Conservation (phyloP, 2,888 invertebrate species). For the Morpho achilles region DNA sequence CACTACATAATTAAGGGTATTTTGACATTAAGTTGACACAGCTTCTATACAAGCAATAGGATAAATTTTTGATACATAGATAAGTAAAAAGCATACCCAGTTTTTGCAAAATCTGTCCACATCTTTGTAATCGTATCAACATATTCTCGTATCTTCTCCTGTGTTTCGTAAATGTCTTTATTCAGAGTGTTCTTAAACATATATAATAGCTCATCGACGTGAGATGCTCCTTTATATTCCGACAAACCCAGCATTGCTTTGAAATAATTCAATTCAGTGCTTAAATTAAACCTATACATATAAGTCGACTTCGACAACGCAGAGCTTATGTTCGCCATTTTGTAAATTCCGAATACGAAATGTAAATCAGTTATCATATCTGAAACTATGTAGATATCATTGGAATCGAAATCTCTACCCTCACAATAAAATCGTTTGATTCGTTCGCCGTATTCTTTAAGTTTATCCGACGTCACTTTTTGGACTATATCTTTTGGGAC, state of each 20-base stretch:
- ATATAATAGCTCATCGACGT: slow-evolving; percentile 61
- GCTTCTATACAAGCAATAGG: too few species aligned
- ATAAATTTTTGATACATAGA: too few species aligned
- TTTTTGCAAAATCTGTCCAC: slow-evolving; percentile 34
- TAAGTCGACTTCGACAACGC: slow-evolving; percentile 24
- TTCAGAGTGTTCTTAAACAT: slow-evolving; percentile 46
- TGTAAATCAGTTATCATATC: slow-evolving; percentile 31
- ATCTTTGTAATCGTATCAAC: slow-evolving; percentile 47
- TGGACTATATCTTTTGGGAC: slow-evolving; percentile 38
- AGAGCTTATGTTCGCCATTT: slow-evolving; percentile 31
- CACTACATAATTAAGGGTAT: too few species aligned
- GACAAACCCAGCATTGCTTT: slow-evolving; percentile 25
- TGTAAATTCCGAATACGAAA: slow-evolving; percentile 33
- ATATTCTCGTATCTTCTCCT: slow-evolving; percentile 39
- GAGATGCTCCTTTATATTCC: slow-evolving; percentile 49
- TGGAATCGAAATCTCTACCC: slow-evolving; percentile 28
- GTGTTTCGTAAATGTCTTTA: slow-evolving; percentile 40
- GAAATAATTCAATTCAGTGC: slow-evolving; percentile 35
- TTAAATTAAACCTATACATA: slow-evolving; percentile 35
- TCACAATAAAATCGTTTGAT: slow-evolving; percentile 34
- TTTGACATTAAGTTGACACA: too few species aligned
- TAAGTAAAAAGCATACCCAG: slow-evolving; percentile 37
- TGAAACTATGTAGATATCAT: slow-evolving; percentile 26
- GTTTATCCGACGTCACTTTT: slow-evolving; percentile 25
- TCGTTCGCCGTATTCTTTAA: slow-evolving; percentile 31